These are phyloP conservation scores for Drosophila quadrilineata DNA, from an alignment of 1,140 invertebrate genomes.

Conservation along the genomic window DNA sequence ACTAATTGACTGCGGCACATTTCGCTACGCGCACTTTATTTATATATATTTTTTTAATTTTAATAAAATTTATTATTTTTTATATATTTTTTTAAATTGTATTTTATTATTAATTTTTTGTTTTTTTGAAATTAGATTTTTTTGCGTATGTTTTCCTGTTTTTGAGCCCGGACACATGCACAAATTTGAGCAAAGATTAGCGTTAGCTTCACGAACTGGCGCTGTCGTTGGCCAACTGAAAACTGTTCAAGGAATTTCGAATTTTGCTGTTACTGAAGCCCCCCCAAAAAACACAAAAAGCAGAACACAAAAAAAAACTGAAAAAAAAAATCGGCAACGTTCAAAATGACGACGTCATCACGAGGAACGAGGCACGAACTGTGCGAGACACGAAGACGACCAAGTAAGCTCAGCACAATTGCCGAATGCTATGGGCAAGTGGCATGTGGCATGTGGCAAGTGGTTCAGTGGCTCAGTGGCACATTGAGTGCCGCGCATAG, in stretches of 20 bases:
- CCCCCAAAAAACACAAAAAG: constrained; percentile 36
- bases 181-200: too few species aligned
- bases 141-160: too few species aligned
- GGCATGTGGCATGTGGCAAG: constrained; percentile 26
- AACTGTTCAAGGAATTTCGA: constrained; percentile 47
- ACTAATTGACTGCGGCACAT: constrained; percentile 19
- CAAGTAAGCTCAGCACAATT: constrained; percentile 2
- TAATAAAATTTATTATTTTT: constrained; percentile 2
- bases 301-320: too few species aligned
- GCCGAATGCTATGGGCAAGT: constrained; percentile 13
- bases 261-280: constrained; percentile 37
- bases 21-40: constrained; percentile 1
- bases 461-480: too few species aligned
- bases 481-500: too few species aligned
- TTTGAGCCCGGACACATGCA: too few species aligned
- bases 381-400: constrained; percentile 2
- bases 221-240: constrained; percentile 57
- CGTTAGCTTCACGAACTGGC: constrained; percentile 25
- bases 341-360: constrained; percentile 39
- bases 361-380: too few species aligned
- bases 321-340: too few species aligned
- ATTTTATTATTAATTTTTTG: too few species aligned
- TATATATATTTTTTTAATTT: constrained; percentile 15
- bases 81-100: neutral
- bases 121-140: too few species aligned